Base-by-base conservation (phyloP, 2,888 invertebrate genomes). In the Xiphydria camelus region DNA sequence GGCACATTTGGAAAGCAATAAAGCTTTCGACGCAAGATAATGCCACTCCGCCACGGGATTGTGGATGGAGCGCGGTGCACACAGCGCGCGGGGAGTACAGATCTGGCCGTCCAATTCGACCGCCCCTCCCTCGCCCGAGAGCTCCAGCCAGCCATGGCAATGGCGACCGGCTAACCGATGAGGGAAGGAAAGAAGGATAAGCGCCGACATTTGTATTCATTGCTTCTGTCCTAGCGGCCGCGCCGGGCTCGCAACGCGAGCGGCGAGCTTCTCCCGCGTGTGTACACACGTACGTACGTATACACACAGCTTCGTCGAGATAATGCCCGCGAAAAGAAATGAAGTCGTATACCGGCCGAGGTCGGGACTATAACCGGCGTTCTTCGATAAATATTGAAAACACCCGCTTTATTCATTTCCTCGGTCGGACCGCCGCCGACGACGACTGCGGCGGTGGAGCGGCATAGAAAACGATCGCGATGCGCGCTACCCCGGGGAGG, bases 201-300 rank as follows among this genome's bases (percentile, higher is more conserved):
- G 42, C 43, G 29, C 29, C 26, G 22, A 26, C 37, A 43, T 43
- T 43, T 31, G 43, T 43, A 43, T 43, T 43, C 43, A 43, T 43
- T 43, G 43, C 37, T 43, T 43, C 43, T 43, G 43, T 43, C 43
- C 37, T 20, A 37, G 37, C 37, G 21, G 43, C 15, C 17, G 26
- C 10, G 10, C 10, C 26, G 10, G 14, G 14, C n/a, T n/a, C n/a
- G n/a, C n/a, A n/a, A n/a, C n/a, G n/a, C n/a, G n/a, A n/a, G n/a
- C n/a, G n/a, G n/a, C n/a, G n/a, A n/a, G n/a, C n/a, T n/a, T n/a
- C n/a, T n/a, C n/a, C n/a, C n/a, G 14, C 14, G 14, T 26, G 5
- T 26, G 7, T 26, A 26, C 14, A 26, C 14, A 10, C 2, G 7
- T 26, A n/a, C 10, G 14, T 4, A 1, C 3, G 0, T 10, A 26